Conservation (phyloP, 2,113 vertebrate genomes). For the Gopherus flavomarginatus region DNA sequence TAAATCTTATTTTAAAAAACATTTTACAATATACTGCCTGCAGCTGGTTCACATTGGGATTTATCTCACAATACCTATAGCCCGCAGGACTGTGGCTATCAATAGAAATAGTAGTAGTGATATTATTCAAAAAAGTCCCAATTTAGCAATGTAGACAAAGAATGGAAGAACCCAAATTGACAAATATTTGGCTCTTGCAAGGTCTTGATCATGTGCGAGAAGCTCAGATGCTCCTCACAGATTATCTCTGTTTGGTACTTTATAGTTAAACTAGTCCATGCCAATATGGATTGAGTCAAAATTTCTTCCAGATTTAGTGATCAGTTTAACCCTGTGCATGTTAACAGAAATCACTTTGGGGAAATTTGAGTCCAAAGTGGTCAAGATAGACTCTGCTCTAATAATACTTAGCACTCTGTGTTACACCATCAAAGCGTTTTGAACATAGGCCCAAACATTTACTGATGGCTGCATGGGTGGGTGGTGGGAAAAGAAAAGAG, state of each 20-base stretch:
- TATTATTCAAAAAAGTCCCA: neutral
- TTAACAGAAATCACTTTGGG: conserved; percentile 13
- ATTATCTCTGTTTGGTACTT: neutral
- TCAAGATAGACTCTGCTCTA: neutral
- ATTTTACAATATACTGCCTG: neutral
- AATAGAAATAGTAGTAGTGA: neutral
- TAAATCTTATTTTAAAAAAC: neutral
- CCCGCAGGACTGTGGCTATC: neutral
- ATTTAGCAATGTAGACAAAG: neutral
- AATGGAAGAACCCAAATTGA: neutral
- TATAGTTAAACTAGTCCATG: neutral
- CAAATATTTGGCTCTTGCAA: neutral
- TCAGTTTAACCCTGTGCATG: conserved; percentile 23
- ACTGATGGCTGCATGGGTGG: neutral
- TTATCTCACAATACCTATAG: neutral
- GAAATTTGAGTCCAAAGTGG: neutral
- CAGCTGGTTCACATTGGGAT: neutral
- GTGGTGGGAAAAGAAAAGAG: neutral
- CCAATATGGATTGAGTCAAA: neutral
- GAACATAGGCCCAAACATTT: neutral
- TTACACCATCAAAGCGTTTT: neutral
- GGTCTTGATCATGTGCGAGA: neutral
- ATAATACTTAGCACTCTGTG: neutral
- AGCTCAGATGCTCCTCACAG: neutral
- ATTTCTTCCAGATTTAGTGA: neutral